Evolutionary conservation across 2,797 vertebrate species (phyloP).

Genomic region (Microchirus variegatus): DNA sequence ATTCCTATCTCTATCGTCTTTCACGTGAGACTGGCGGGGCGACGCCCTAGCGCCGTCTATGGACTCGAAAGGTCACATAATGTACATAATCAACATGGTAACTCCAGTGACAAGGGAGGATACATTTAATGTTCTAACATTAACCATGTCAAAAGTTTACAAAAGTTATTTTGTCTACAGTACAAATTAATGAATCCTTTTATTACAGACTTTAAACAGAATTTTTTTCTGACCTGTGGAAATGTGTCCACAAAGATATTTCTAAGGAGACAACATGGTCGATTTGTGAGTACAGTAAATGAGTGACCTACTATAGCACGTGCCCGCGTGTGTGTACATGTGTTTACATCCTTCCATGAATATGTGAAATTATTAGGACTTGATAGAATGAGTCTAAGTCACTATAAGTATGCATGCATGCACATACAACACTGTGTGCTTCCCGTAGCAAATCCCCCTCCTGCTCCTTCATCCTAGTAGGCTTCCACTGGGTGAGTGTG

Average conservation of each 20-base stretch:
- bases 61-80: no score
- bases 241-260: slow-evolving; percentile 1
- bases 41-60: no score
- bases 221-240: slow-evolving; percentile 7
- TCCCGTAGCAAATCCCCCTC: neutral
- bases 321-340: neutral
- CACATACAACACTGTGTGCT: slow-evolving; percentile 19
- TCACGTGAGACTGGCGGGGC: no score
- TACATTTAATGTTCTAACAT: neutral
- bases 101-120: neutral
- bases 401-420: slow-evolving; percentile 26
- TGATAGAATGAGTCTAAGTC: slow-evolving; percentile 60
- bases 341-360: slow-evolving; percentile 5
- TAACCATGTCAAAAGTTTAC: no score
- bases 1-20: no score
- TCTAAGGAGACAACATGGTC: neutral
- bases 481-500: slow-evolving; percentile 24
- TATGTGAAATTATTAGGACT: slow-evolving; percentile 24
- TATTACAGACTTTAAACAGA: neutral
- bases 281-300: slow-evolving; percentile 4
- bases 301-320: neutral
- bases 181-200: neutral
- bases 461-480: slow-evolving; percentile 14
- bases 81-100: neutral
- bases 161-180: neutral